Conservation (phyloP, 2,113 vertebrate genomes). For the Pachyramphus minor region DNA sequence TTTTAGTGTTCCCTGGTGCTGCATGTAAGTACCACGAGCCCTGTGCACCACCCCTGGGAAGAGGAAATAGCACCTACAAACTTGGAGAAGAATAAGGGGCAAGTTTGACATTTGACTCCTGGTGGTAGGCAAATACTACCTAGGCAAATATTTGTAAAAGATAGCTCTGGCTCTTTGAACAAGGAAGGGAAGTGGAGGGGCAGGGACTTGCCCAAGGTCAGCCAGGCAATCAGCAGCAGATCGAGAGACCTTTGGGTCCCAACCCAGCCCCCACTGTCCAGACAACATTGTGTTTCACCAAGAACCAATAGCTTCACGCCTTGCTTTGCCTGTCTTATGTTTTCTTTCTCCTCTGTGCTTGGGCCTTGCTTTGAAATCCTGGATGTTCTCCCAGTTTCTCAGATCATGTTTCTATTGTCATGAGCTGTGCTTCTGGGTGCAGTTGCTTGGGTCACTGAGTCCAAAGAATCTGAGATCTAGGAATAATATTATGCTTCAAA, state of each 20-base stretch:
- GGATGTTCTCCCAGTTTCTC: background rate
- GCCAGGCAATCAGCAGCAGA: background rate
- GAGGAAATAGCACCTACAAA: background rate
- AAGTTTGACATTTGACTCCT: background rate
- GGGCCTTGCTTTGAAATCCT: background rate
- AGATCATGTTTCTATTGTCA: background rate
- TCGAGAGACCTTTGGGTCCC: background rate
- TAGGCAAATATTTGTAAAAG: constrained; percentile 57
- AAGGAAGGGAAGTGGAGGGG: background rate
- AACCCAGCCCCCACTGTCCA: background rate
- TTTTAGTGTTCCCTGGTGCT: background rate
- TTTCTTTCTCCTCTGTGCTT: background rate
- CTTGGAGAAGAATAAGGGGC: constrained; percentile 3
- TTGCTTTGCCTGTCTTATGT: background rate
- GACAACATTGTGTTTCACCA: fast-evolving
- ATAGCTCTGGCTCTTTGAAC: background rate
- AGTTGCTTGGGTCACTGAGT: background rate
- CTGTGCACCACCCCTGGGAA: background rate
- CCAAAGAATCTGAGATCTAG: background rate
- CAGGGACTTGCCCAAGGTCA: constrained; percentile 9
- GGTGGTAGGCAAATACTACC: background rate
- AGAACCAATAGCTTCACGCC: background rate
- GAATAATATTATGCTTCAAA: background rate
- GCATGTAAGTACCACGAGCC: fast-evolving
- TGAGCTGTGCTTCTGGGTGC: background rate